Evolutionary conservation across 2,113 vertebrate species (phyloP), one percentile per base, ranked within the genome.

Genomic region (Oreochromis aureus): DNA sequence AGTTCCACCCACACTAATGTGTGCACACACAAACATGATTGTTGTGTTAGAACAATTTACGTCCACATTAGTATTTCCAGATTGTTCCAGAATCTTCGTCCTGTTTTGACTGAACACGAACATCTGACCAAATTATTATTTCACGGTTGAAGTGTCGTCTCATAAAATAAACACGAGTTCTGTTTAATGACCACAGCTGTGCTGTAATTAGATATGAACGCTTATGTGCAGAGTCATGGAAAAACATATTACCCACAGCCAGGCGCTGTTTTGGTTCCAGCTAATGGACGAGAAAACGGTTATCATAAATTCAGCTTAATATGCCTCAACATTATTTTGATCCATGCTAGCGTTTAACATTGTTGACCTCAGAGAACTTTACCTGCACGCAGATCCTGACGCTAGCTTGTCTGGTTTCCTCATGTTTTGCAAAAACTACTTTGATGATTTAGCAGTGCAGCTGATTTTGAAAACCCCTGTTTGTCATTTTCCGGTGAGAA

Each of bases 161-260:
- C 66, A 18, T 73, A 41, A 46, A 46, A 46, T 46, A 27, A 46
- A 73, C 69, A 27, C 39, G 22, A 46, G 69, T 30, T 48, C 71
- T 51, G 71, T 51, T 76, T 76, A 76, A 51, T 76, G 44, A 51
- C 44, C 44, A 19, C 71, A 76, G 71, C 71, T 76, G 71, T 12
- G 69, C 6, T 30, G 41, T 27, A 46, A 46, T 73, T 73, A 24
- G 69, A 27, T 27, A 46, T 73, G 13, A 46, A 46, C 3, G 3
- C 39, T 73, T 73, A 27, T 46, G 39, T 46, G 41, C 69, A 10
- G 1, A 7, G 41, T 51, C 6, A 19, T 5, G 46, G 27, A 32
- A 5, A 76, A 76, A 73, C 15, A 27, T 24, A 16, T 73, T 73
- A 48, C 6, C 22, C 22, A 2, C 22, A 27, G 13, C 27, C 69